These are phyloP conservation scores for Brevimyrus niger DNA, from an alignment of 2,113 vertebrate species.

Conservation along the genomic window DNA sequence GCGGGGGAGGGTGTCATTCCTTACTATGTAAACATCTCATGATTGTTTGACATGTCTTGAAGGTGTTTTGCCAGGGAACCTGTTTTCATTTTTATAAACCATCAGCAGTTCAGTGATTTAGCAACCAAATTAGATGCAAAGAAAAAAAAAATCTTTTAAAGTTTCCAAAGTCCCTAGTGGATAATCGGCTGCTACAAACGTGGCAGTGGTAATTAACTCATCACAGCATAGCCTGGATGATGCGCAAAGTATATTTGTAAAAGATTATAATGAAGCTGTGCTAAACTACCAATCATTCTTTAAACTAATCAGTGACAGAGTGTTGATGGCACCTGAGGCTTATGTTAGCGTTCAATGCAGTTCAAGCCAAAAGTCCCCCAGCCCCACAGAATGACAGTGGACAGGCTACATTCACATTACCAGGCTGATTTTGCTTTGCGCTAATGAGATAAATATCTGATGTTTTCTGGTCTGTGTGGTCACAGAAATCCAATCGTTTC, in stretches of 20 bases:
- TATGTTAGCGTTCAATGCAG: background rate
- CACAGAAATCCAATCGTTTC: no score
- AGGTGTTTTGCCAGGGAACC: background rate
- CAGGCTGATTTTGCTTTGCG: no score
- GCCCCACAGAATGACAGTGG: no score
- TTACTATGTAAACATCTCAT: background rate
- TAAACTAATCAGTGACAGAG: background rate
- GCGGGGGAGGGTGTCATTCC: background rate
- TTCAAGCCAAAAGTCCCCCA: background rate
- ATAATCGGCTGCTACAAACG: background rate
- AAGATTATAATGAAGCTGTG: background rate
- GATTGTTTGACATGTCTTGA: background rate
- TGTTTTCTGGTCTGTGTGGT: no score
- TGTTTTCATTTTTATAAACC: background rate
- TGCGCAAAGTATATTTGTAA: background rate
- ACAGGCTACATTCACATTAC: no score
- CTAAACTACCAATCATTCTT: background rate
- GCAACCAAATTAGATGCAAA: background rate
- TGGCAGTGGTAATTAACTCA: background rate
- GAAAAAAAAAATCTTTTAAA: background rate
- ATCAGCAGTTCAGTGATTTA: background rate
- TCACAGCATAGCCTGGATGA: background rate
- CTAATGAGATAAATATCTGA: no score
- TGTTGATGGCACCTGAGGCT: background rate
- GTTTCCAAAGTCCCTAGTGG: background rate